Percentiles rank a stretch among this genome's conserved stretches.
phyloP scores from a whole-genome alignment of 2,888 invertebrate species.

The Diloba caeruleocephala region DNA sequence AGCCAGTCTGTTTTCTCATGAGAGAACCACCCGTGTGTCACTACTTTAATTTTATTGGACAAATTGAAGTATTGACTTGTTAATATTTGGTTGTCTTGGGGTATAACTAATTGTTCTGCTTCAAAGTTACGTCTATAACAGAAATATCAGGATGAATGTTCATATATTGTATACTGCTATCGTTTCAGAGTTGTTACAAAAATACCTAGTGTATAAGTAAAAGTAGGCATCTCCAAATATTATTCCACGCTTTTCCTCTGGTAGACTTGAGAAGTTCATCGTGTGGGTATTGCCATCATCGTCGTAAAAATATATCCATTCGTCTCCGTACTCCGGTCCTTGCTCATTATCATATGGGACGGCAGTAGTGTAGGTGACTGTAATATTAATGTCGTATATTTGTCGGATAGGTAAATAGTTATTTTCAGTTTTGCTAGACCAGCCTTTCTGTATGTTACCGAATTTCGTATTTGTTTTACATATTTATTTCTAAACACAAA shows the following conservation, averaged over 20 bases:
- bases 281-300: slow-evolving; percentile 76
- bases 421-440: too few relatives aligned
- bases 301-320: slow-evolving; percentile 83
- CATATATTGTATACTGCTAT: not conserved
- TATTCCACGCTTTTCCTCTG: slow-evolving; percentile 66
- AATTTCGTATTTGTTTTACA: too few relatives aligned
- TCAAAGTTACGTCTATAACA: slow-evolving; percentile 68
- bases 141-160: slow-evolving; percentile 23
- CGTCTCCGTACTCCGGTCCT: slow-evolving; percentile 75
- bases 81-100: slow-evolving; percentile 56
- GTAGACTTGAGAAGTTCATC: slow-evolving; percentile 76
- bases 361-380: slow-evolving; percentile 47
- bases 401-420: too few relatives aligned
- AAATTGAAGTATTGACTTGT: slow-evolving; percentile 75
- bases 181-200: not conserved
- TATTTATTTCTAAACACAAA: too few relatives aligned
- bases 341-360: slow-evolving; percentile 62
- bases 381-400: slow-evolving; percentile 13
- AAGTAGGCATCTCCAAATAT: slow-evolving; percentile 79
- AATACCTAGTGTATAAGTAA: slow-evolving; percentile 79
- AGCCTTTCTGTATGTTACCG: too few relatives aligned
- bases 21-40: slow-evolving; percentile 89
- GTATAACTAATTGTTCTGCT: slow-evolving; percentile 68
- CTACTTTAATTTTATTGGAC: slow-evolving; percentile 79
- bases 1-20: slow-evolving; percentile 74